Percentiles rank a stretch among this genome's conserved stretches.
Conservation (phyloP, 92 coral and sea anemone species). For the Epizoanthus fatuus region DNA sequence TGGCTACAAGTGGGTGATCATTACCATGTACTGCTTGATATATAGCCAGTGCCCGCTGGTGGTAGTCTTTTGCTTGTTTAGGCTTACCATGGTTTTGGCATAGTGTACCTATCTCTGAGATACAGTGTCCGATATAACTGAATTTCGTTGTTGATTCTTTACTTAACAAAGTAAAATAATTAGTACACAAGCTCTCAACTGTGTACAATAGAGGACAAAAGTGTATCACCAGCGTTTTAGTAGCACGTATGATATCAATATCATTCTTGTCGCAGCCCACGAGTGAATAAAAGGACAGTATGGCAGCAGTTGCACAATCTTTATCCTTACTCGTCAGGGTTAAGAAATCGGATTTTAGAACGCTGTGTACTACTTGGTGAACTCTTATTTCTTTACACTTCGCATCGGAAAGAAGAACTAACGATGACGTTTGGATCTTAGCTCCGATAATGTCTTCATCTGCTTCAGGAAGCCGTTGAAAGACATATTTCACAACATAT, state of each 20-base stretch:
- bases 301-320: too few species aligned
- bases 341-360: background rate
- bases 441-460: too few species aligned
- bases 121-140: slow-evolving; percentile 22
- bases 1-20: background rate
- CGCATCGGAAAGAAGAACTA: too few species aligned
- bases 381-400: too few species aligned
- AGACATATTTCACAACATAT: background rate
- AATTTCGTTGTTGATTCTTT: background rate
- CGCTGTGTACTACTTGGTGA: background rate
- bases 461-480: background rate
- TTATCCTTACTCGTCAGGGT: background rate
- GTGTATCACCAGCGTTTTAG: background rate
- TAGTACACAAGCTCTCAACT: background rate
- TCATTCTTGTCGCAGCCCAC: background rate
- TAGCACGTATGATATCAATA: background rate
- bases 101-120: slow-evolving; percentile 29
- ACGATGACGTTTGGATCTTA: background rate
- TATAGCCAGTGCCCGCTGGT: too few species aligned
- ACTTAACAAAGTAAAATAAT: background rate
- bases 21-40: background rate
- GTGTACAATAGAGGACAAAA: background rate
- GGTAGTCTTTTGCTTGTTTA: slow-evolving; percentile 25
- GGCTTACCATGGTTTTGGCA: slow-evolving; percentile 11
- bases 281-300: background rate